Base-by-base conservation (phyloP, 2,888 invertebrate species). In the Chalcis sispes region DNA sequence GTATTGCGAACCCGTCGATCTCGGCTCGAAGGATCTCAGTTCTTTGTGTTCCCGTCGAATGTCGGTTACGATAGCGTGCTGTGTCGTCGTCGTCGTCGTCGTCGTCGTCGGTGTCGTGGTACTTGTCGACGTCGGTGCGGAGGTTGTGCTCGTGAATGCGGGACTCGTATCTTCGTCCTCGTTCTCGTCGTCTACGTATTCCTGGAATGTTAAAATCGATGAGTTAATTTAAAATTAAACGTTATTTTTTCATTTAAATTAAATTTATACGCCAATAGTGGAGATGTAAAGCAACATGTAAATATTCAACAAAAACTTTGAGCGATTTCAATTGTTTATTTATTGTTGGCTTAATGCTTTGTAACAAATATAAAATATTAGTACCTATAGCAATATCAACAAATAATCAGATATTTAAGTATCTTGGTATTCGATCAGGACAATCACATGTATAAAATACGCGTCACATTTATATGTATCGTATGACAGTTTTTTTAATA, bases 141-240 rank as follows among this genome's bases (percentile, higher is more conserved):
- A 3, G 18, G 4, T 1, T 13, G 77, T 83, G 59, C 48, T 54
- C 25, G 40, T 23, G 15, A 29, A 13, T 7, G 29, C 10, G 29
- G 48, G 4, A 13, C n/a, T 52, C 4, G 42, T 36, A 0, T 83
- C 81, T 65, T 84, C 83, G n/a, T 85, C 83, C 72, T 79, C 79
- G 66, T 81, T 83, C 42, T 86, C 83, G 72, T 87, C 85, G 36
- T 85, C 87, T 32, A 72, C 75, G 77, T 87, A 87, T 20, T 67
- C 67, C 67, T 67, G 58, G 3, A 58, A 67, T 32, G 2, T 20
- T 5, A 32, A 36, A 7, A 7, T 52, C 23, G 52, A 23, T 23
- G 7, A 52, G 15, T 36, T 36, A 36, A 36, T 36, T 36, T 36
- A n/a, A n/a, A n/a, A n/a, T n/a, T n/a, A n/a, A n/a, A n/a, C n/a